Evolutionary conservation across 2,797 vertebrate genomes (phyloP).

Genomic region (Acipenser ruthenus): DNA sequence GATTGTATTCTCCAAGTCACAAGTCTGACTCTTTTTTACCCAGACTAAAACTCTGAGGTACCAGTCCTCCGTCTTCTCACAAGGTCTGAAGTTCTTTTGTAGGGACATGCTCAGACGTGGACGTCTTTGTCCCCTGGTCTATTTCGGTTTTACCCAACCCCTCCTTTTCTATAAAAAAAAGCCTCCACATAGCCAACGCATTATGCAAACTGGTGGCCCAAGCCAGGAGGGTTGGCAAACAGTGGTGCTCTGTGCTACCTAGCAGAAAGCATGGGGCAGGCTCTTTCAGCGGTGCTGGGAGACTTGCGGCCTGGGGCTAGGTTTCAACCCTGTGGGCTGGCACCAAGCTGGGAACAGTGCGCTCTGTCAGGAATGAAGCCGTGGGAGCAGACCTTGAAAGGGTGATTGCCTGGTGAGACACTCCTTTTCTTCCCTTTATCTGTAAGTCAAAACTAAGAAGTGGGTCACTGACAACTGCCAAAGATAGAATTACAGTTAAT

Average conservation of each 20-base stretch:
- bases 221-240: slow-evolving; percentile 22
- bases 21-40: slow-evolving; percentile 16
- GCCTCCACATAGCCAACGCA: slow-evolving; percentile 10
- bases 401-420: slow-evolving; percentile 27
- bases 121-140: background rate
- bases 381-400: slow-evolving; percentile 38
- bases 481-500: slow-evolving; percentile 29
- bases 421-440: slow-evolving; percentile 23
- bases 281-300: slow-evolving; percentile 11
- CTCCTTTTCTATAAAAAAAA: slow-evolving; percentile 11
- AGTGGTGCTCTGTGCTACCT: slow-evolving; percentile 27
- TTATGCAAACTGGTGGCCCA: slow-evolving; percentile 26
- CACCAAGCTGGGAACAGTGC: slow-evolving; percentile 32
- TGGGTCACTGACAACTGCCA: slow-evolving; percentile 24
- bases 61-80: slow-evolving; percentile 16
- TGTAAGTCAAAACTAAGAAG: slow-evolving; percentile 29
- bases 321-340: slow-evolving; percentile 23
- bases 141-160: slow-evolving; percentile 4
- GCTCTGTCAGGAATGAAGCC: slow-evolving; percentile 27
- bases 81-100: slow-evolving; percentile 14
- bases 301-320: slow-evolving; percentile 6
- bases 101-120: slow-evolving; percentile 13
- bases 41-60: slow-evolving; percentile 24
- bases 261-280: slow-evolving; percentile 6
- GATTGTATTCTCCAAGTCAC: slow-evolving; percentile 16